Conservation (phyloP, 2,888 invertebrate species). For the Agonopterix subpropinquella region DNA sequence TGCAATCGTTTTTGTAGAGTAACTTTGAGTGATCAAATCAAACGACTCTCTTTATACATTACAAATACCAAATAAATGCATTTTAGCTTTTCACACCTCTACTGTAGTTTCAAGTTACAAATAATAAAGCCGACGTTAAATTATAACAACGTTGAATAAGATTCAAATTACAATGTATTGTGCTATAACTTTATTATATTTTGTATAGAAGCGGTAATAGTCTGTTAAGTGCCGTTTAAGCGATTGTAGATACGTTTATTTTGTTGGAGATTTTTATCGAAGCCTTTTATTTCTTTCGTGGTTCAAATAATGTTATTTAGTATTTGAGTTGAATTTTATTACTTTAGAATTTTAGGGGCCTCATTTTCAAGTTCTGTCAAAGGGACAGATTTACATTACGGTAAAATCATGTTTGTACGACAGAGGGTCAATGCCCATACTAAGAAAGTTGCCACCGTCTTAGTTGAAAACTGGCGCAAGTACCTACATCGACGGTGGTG, state of each 20-base stretch:
- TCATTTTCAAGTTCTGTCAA: no score
- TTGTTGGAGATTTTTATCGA: slow-evolving; percentile 19
- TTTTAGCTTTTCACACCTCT: slow-evolving; percentile 24
- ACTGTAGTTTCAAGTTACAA: slow-evolving; percentile 31
- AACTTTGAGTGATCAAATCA: background rate
- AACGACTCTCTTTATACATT: slow-evolving; percentile 5
- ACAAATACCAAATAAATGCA: slow-evolving; percentile 5
- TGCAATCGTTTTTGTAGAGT: no score
- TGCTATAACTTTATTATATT: slow-evolving; percentile 9
- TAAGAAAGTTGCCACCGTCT: no score
- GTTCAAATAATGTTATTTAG: background rate
- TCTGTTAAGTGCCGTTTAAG: slow-evolving; percentile 33
- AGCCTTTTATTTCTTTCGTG: slow-evolving; percentile 2
- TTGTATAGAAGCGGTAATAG: slow-evolving; percentile 22
- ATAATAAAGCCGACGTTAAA: slow-evolving; percentile 23
- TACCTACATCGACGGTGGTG: no score
- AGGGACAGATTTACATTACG: no score
- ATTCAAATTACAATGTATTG: slow-evolving; percentile 14
- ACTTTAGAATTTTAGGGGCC: no score
- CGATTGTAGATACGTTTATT: slow-evolving; percentile 20
- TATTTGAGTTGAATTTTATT: no score
- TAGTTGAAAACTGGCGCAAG: no score
- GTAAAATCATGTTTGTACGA: no score
- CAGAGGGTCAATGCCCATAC: no score
- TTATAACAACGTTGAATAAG: slow-evolving; percentile 12